A percentile compares a stretch with the other conserved stretches of the same genome.
Conservation (phyloP, 2,888 invertebrate genomes). For the Lissonota sp. region DNA sequence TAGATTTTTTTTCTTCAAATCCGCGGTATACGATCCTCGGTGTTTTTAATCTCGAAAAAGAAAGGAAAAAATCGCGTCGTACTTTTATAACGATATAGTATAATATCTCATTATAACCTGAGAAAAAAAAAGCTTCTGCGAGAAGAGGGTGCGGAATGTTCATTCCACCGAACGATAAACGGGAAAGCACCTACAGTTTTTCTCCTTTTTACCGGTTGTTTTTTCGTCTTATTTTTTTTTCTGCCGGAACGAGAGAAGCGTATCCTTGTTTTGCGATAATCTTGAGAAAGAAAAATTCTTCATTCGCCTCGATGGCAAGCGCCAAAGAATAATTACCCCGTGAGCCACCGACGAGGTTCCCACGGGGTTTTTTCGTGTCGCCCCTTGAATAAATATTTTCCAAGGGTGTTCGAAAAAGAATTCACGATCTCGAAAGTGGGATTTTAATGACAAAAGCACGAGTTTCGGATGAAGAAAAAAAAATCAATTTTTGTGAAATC, state of each 20-base stretch:
- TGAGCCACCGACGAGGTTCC: neutral
- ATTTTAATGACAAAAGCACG: neutral
- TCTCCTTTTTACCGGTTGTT: neutral
- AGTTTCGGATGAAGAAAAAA: conserved; percentile 9
- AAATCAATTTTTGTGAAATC: neutral
- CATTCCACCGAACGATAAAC: conserved; percentile 48
- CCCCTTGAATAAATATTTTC: neutral
- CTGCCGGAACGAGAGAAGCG: conserved; percentile 2
- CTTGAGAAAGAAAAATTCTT: conserved; percentile 18
- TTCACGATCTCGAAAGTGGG: neutral
- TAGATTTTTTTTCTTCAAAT: neutral
- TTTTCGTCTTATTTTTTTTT: conserved; percentile 18
- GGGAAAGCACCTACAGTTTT: conserved; percentile 11
- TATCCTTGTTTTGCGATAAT: conserved; percentile 48
- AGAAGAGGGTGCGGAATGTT: conserved; percentile 32
- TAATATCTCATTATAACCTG: conserved; percentile 54
- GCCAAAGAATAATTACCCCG: conserved; percentile 41
- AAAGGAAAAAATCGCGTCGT: conserved; percentile 34
- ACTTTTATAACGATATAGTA: conserved; percentile 42
- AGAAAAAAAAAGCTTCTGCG: conserved; percentile 1
- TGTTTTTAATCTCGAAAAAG: conserved; percentile 53
- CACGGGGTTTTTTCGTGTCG: neutral
- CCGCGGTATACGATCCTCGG: conserved; percentile 23
- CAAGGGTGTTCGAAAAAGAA: neutral
- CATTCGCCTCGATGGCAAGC: conserved; percentile 2